Evolutionary conservation across 1,140 invertebrate species (phyloP).

Genomic region (Brachionus paranguensis): DNA sequence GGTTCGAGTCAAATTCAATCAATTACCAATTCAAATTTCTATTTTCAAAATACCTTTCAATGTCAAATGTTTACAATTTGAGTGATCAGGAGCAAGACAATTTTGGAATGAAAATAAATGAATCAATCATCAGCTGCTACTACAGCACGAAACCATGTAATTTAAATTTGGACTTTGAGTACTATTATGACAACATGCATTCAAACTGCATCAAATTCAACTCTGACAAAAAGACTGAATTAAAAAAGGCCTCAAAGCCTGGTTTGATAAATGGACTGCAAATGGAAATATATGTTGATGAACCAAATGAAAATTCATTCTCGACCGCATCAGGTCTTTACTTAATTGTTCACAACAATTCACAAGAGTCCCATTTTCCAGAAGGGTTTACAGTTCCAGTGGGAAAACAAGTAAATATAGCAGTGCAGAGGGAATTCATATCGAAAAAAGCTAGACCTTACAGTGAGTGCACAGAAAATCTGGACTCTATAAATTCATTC

Average conservation of each 20-base stretch:
- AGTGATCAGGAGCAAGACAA: neutral
- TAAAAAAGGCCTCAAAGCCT: neutral
- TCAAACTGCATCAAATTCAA: constrained; percentile 12
- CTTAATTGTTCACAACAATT: constrained; percentile 16
- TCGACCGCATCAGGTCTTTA: neutral
- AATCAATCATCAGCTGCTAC: neutral
- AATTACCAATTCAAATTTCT: neutral
- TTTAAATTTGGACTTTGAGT: neutral
- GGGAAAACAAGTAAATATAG: neutral
- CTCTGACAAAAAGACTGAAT: neutral
- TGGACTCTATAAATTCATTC: neutral
- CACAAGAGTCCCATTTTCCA: neutral
- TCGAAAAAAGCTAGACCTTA: neutral
- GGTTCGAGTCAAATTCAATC: neutral
- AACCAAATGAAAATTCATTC: neutral
- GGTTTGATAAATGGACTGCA: neutral
- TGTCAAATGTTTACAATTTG: neutral
- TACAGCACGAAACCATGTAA: neutral
- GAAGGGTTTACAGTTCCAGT: neutral
- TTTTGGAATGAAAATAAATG: neutral
- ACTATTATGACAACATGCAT: neutral
- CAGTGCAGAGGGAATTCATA: neutral
- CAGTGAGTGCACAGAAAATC: constrained; percentile 14
- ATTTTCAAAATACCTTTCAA: neutral
- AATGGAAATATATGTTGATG: neutral